phyloP scores from a whole-genome alignment of 2,888 invertebrate species.

The Agrochola litura region DNA sequence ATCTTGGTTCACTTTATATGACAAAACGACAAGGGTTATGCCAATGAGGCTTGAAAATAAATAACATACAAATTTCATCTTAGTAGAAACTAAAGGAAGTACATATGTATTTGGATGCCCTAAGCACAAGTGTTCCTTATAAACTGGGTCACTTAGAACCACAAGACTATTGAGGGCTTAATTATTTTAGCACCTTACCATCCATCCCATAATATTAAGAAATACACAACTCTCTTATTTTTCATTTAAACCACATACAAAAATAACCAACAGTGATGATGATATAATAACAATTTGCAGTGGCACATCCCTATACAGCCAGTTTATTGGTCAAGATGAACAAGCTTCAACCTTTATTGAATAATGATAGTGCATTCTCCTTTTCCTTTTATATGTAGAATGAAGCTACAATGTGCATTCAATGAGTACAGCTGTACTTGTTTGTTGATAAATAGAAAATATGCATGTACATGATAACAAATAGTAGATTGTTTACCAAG shows the following conservation, averaged over 20 bases:
- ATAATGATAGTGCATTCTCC: slow-evolving; percentile 38
- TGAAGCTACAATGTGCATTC: slow-evolving; percentile 34
- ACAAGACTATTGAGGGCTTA: neutral
- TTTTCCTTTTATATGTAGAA: slow-evolving; percentile 14
- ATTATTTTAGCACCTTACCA: neutral
- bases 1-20: neutral
- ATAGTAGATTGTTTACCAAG: too few species aligned
- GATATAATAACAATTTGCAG: neutral
- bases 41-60: neutral
- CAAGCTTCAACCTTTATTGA: slow-evolving; percentile 38
- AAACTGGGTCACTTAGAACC: neutral
- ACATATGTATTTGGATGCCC: neutral
- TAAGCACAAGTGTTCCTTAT: neutral
- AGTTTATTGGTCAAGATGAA: slow-evolving; percentile 34
- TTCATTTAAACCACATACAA: neutral
- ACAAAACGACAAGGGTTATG: slow-evolving; percentile 8
- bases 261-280: neutral
- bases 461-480: neutral
- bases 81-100: neutral
- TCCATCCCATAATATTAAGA: neutral
- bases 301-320: neutral
- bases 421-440: neutral
- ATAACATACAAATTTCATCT: neutral
- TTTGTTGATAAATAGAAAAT: slow-evolving; percentile 10
- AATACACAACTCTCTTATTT: neutral